phyloP scores from a whole-genome alignment of 1,140 invertebrate species.

The Scaptomyza hsui region DNA sequence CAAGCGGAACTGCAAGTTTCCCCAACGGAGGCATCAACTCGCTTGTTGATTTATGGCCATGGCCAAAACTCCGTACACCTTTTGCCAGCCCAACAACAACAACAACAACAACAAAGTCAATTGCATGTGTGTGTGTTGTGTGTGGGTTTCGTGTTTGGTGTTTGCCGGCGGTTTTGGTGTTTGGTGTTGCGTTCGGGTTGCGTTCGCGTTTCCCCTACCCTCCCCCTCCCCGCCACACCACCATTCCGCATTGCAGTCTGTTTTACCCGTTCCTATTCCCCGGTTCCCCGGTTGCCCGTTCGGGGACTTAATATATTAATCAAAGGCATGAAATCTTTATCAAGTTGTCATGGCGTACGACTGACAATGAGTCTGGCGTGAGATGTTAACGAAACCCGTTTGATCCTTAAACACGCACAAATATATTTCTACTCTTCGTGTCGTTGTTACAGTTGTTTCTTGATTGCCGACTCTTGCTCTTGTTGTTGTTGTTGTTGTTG shows the following conservation, averaged over 20 bases:
- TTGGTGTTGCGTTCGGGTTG: slow-evolving; percentile 26
- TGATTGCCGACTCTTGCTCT: background rate
- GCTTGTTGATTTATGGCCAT: slow-evolving; percentile 73
- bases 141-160: slow-evolving; percentile 15
- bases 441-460: slow-evolving; percentile 3
- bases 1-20: slow-evolving; percentile 43
- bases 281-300: slow-evolving; percentile 2
- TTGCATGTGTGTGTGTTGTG: slow-evolving; percentile 22
- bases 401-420: slow-evolving; percentile 77
- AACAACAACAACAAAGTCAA: background rate
- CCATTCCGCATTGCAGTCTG: background rate
- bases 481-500: slow-evolving; percentile 4
- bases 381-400: slow-evolving; percentile 55
- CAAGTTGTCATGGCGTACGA: slow-evolving; percentile 71
- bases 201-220: slow-evolving; percentile 18
- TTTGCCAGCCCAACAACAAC: slow-evolving; percentile 3
- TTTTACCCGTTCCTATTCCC: no score
- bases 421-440: background rate
- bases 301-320: slow-evolving; percentile 76
- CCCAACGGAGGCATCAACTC: slow-evolving; percentile 32
- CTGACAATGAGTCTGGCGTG: slow-evolving; percentile 50
- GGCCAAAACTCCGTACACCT: slow-evolving; percentile 71
- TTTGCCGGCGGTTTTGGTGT: slow-evolving; percentile 35
- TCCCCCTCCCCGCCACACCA: no score
- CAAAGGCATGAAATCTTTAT: slow-evolving; percentile 82